Conservation (phyloP, 1,140 invertebrate genomes). For the Dreissena polymorpha region DNA sequence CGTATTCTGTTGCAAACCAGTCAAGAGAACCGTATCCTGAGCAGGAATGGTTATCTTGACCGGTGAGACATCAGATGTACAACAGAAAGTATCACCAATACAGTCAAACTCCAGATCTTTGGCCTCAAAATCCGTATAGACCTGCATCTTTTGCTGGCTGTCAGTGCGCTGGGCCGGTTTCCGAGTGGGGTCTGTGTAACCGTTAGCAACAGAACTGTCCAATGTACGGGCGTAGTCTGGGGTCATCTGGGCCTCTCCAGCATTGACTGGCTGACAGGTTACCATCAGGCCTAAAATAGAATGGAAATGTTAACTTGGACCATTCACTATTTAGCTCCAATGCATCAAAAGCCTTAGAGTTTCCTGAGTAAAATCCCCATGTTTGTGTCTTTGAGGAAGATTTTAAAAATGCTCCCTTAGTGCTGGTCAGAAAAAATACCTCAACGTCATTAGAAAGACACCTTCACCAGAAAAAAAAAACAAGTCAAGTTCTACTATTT, state of each 20-base stretch:
- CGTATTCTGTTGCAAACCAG: constrained; percentile 59
- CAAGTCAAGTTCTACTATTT: too few species aligned
- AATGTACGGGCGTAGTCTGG: constrained; percentile 38
- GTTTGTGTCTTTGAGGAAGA: too few species aligned
- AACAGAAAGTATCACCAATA: constrained; percentile 65
- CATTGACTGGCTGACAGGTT: constrained; percentile 71
- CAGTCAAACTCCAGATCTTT: constrained; percentile 72
- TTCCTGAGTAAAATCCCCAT: too few species aligned
- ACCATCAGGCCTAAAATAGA: constrained; percentile 68
- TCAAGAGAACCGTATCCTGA: constrained; percentile 68
- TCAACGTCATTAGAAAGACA: too few species aligned
- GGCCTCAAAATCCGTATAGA: constrained; percentile 44
- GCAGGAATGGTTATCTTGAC: constrained; percentile 72
- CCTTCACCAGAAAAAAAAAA: too few species aligned
- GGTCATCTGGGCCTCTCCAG: constrained; percentile 42
- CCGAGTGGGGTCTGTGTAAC: constrained; percentile 28
- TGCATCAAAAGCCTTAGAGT: too few species aligned
- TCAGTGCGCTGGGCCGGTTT: constrained; percentile 28
- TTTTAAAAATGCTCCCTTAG: too few species aligned
- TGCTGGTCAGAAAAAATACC: too few species aligned
- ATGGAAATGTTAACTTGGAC: too few species aligned
- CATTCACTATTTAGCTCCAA: too few species aligned
- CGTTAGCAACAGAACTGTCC: constrained; percentile 49
- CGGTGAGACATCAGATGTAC: constrained; percentile 64
- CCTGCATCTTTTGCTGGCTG: constrained; percentile 14